Evolutionary conservation across 2,113 vertebrate genomes (phyloP).

Genomic region (Notothenia rossii): DNA sequence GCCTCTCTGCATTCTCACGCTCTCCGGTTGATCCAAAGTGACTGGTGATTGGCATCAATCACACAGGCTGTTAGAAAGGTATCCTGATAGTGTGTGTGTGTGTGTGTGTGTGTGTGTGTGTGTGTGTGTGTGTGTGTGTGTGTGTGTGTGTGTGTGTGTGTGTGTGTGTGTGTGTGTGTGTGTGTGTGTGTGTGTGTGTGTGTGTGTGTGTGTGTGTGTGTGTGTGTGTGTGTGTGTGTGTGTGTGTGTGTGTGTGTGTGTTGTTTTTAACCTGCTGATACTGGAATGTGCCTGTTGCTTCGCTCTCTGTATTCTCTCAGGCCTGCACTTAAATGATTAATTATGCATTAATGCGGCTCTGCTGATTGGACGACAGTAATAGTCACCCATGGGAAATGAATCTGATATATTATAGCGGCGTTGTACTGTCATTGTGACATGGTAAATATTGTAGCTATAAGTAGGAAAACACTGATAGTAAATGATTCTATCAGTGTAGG

Average conservation of each 20-base stretch:
- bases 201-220: slow-evolving; percentile 39
- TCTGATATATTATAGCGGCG: slow-evolving; percentile 36
- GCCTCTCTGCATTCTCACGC: slow-evolving; percentile 82
- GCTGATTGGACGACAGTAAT: slow-evolving; percentile 70
- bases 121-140: slow-evolving; percentile 37
- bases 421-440: slow-evolving; percentile 21
- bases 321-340: slow-evolving; percentile 69
- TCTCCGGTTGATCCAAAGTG: slow-evolving; percentile 78
- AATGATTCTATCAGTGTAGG: slow-evolving; percentile 1
- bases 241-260: slow-evolving; percentile 38
- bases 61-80: slow-evolving; percentile 74
- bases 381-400: slow-evolving; percentile 69
- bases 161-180: slow-evolving; percentile 34
- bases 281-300: slow-evolving; percentile 69
- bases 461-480: slow-evolving; percentile 22
- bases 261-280: slow-evolving; percentile 66
- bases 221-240: slow-evolving; percentile 28
- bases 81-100: too few relatives aligned
- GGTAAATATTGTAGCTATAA: slow-evolving; percentile 41
- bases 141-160: slow-evolving; percentile 13
- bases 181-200: slow-evolving; percentile 33
- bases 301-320: slow-evolving; percentile 64
- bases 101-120: slow-evolving; percentile 24
- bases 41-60: slow-evolving; percentile 82
- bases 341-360: slow-evolving; percentile 74